Conservation (phyloP, 2,113 vertebrate species). For the Nesogale talazaci region DNA sequence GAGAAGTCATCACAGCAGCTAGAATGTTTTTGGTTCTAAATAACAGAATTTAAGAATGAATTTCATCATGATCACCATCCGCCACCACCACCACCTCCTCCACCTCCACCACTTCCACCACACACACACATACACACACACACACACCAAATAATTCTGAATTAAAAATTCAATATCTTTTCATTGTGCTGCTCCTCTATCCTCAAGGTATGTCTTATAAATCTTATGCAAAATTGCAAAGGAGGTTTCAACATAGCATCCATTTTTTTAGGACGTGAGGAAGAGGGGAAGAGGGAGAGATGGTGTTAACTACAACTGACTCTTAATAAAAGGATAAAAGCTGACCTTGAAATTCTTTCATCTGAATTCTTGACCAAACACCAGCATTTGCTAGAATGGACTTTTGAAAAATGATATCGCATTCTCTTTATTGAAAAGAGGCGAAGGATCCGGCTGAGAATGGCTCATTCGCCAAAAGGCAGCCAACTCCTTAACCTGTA, state of each 20-base stretch:
- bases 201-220: not conserved
- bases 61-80: not conserved
- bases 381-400: not conserved
- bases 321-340: conserved; percentile 25
- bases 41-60: not conserved
- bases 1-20: not conserved
- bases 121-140: too few relatives aligned
- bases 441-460: not conserved
- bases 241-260: not conserved
- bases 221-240: not conserved
- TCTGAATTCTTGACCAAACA: not conserved
- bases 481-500: not conserved
- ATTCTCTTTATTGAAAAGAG: not conserved
- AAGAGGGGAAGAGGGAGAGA: not conserved
- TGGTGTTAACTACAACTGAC: not conserved
- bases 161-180: not conserved
- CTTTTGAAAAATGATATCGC: not conserved
- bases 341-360: not conserved
- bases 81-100: too few relatives aligned
- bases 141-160: not conserved
- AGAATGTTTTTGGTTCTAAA: not conserved
- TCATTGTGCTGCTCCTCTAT: not conserved
- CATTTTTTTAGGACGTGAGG: not conserved
- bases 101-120: too few relatives aligned
- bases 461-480: not conserved